phyloP scores from a whole-genome alignment of 2,113 vertebrate genomes.

The Beaufortia kweichowensis region DNA sequence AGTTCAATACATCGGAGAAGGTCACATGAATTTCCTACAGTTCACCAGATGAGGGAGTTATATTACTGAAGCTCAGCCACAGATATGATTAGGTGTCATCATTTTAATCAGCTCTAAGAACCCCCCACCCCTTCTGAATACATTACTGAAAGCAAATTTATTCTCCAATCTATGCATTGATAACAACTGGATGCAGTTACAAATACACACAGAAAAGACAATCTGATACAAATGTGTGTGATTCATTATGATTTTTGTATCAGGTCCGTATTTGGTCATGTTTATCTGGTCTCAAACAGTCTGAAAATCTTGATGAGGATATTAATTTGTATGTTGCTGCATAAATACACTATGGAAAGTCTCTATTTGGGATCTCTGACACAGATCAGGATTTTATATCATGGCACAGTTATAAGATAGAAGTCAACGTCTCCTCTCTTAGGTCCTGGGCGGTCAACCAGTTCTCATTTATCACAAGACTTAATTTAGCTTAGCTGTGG shows the following conservation, averaged over 20 bases:
- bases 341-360: neutral
- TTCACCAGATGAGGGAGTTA: constrained; percentile 28
- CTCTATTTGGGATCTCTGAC: constrained; percentile 16
- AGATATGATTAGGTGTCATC: neutral
- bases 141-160: neutral
- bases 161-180: neutral
- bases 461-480: constrained; percentile 34
- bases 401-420: constrained; percentile 49
- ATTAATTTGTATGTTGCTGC: neutral
- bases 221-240: too few relatives aligned
- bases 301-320: neutral
- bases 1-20: neutral
- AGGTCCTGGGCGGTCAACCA: constrained; percentile 41
- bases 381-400: constrained; percentile 38
- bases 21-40: neutral
- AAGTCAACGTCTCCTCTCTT: constrained; percentile 35
- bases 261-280: neutral
- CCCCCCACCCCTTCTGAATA: too few relatives aligned
- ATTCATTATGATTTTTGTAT: too few relatives aligned
- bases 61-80: neutral
- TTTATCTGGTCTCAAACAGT: neutral
- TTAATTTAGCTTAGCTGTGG: constrained; percentile 40
- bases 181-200: too few relatives aligned
- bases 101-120: neutral
- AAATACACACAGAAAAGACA: too few relatives aligned